Conservation (phyloP, 2,888 invertebrate genomes). For the Drosophila recens region DNA sequence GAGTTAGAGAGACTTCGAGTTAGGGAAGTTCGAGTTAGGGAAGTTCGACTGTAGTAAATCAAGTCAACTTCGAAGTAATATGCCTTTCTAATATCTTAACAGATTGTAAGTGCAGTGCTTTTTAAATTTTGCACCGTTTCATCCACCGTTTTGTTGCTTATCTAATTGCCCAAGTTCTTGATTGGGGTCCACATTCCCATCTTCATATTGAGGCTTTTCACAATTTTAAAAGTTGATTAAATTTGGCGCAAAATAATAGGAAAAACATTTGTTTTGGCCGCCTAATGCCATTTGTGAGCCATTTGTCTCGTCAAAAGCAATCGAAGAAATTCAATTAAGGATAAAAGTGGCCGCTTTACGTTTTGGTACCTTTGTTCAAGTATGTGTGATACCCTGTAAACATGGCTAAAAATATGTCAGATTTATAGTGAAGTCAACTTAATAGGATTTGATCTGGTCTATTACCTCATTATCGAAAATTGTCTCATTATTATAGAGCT, state of each 20-base stretch:
- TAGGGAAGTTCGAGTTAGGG: no score
- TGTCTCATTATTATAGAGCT: background rate
- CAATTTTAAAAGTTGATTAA: constrained; percentile 14
- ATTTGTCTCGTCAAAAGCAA: constrained; percentile 54
- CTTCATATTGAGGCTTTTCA: background rate
- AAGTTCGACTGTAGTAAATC: no score
- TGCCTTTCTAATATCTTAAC: background rate
- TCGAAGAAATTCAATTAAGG: constrained; percentile 70
- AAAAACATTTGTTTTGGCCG: constrained; percentile 8
- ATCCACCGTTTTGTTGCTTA: background rate
- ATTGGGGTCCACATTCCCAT: constrained; percentile 3
- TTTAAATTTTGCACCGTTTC: background rate
- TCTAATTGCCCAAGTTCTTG: constrained; percentile 1
- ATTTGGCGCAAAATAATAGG: background rate
- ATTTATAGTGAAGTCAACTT: background rate
- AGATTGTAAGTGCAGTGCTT: background rate
- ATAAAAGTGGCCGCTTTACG: constrained; percentile 26
- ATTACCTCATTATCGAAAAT: background rate
- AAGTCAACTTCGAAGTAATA: background rate
- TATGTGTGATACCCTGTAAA: constrained; percentile 6
- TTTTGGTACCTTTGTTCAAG: background rate
- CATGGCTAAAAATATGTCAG: background rate
- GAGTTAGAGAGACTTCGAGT: no score
- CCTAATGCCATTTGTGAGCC: constrained; percentile 33
- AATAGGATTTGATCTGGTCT: background rate